Evolutionary conservation across 1,140 invertebrate genomes (phyloP).

Genomic region (Panulirus ornatus): DNA sequence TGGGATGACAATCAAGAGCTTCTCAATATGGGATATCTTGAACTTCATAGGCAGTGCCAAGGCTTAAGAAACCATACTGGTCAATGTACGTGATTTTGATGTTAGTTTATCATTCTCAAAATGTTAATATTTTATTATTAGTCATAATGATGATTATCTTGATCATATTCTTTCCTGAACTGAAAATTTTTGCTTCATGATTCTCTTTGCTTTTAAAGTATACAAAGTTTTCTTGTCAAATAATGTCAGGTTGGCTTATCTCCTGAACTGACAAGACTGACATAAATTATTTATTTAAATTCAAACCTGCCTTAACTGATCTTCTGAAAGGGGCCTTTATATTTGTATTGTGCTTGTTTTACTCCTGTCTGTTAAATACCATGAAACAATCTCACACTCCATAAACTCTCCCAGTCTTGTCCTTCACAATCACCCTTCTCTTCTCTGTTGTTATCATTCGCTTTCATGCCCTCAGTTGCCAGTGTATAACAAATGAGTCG

Average conservation of each 20-base stretch:
- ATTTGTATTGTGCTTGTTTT: constrained; percentile 71
- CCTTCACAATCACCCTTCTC: background rate
- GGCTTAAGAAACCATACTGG: constrained; percentile 50
- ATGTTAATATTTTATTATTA: constrained; percentile 63
- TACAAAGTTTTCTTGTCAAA: constrained; percentile 46
- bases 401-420: background rate
- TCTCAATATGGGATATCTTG: constrained; percentile 33
- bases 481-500: background rate
- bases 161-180: constrained; percentile 43
- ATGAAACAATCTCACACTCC: constrained; percentile 12
- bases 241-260: constrained; percentile 42
- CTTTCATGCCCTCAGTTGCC: background rate
- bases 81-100: constrained; percentile 67
- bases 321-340: constrained; percentile 69
- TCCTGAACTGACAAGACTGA: constrained; percentile 47
- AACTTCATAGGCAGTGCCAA: constrained; percentile 54
- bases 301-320: constrained; percentile 69
- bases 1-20: constrained; percentile 1
- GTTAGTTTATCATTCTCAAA: constrained; percentile 62
- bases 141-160: constrained; percentile 61
- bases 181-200: constrained; percentile 36
- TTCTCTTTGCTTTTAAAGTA: constrained; percentile 49
- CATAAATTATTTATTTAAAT: constrained; percentile 50
- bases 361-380: constrained; percentile 9
- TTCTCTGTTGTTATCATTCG: background rate